phyloP scores from a whole-genome alignment of 2,888 invertebrate genomes.

The Anaspis maculata region DNA sequence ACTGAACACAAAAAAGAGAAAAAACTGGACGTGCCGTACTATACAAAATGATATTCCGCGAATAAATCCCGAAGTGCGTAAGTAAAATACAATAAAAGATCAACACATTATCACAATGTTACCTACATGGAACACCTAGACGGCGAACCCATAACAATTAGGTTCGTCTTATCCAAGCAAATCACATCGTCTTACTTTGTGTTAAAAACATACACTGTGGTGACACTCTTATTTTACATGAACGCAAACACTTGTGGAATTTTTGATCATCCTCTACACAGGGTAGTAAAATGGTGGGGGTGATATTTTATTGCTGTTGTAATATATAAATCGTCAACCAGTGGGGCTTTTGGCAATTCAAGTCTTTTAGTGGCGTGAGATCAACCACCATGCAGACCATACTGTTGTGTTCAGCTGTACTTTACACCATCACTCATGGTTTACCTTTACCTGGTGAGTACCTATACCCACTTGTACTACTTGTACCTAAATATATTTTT shows the following conservation, averaged over 20 bases:
- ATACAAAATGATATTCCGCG: no score
- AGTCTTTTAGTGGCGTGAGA: conserved; percentile 5
- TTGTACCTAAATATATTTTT: no score
- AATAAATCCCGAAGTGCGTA: no score
- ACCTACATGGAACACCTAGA: no score
- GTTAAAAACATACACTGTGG: conserved; percentile 37
- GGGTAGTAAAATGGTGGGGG: conserved; percentile 25
- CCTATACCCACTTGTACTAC: no score
- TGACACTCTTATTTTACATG: conserved; percentile 37
- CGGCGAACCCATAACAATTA: no score
- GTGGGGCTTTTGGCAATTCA: conserved; percentile 18
- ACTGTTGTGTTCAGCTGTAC: conserved; percentile 10
- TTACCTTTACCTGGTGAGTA: conserved; percentile 15
- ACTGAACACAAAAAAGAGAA: no score
- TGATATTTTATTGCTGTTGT: conserved; percentile 24
- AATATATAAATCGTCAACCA: conserved; percentile 30
- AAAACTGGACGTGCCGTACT: no score
- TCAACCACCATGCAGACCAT: conserved; percentile 10
- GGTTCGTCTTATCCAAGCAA: no score
- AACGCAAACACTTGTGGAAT: conserved; percentile 32
- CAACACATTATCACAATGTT: no score
- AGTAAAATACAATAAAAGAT: no score
- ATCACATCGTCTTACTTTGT: conserved; percentile 33
- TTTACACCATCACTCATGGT: conserved; percentile 6
- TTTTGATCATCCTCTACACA: conserved; percentile 26